Base-by-base conservation (phyloP, 2,113 vertebrate species). In the Odocoileus hemionus region DNA sequence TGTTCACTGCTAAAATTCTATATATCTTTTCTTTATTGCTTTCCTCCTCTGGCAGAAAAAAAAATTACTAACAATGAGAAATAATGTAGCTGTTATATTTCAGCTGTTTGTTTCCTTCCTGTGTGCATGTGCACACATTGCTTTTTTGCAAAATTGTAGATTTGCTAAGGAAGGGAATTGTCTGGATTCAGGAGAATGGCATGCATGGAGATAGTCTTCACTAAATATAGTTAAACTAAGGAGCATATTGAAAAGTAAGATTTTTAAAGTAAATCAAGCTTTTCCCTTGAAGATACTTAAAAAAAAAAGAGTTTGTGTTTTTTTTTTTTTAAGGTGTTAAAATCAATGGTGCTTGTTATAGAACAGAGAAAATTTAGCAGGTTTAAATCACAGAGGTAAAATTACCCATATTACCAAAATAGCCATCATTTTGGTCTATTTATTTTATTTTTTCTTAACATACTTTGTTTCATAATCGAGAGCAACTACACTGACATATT, bases 1-100 rank as follows among this genome's bases (percentile, higher is more conserved):
- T 52, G 76, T 76, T 78, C 33, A 21, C 10, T 33, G 43, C 50
- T 64, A 25, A 86, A 91, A 60, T 64, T 30, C 67, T 79, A 9
- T 10, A 4, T 45, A 19, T 64, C 36, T 84, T 61, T 92, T 79
- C 80, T 39, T 94, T 58, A 61, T 64, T 95, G 19, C 54, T 25
- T 70, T 92, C 84, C 54, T 86, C 50, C 33, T 74, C 79, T 52
- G 43, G 15, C 83, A 94, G 87, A 92, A 94, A 90, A 60, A 89
- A 54, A 87, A 80, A 97, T 96, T 83, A 64, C 16, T 47, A 57
- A 21, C 60, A 36, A 9, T 50, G 25, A 91, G 91, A 74, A 33
- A 67, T 67, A 86, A 74, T 30, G 23, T 15, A 19, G 45, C 55
- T 43, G 12, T 61, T 95, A 23, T 14, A 55, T 57, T 45, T 19